Evolutionary conservation across 2,888 invertebrate species (phyloP).

Genomic region (Pseudeuparius sepicola): DNA sequence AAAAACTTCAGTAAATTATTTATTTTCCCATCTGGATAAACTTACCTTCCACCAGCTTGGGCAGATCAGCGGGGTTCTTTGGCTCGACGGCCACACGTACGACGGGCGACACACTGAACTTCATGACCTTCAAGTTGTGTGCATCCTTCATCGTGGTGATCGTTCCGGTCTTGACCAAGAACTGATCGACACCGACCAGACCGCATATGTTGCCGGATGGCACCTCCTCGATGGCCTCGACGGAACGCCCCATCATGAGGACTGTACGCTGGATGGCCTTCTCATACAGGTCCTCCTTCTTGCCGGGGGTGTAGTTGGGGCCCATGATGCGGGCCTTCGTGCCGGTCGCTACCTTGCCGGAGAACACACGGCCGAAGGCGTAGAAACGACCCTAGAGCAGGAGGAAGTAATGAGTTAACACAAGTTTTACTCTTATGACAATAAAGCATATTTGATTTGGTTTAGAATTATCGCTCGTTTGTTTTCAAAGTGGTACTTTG

Average conservation of each 20-base stretch:
- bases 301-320: conserved; percentile 94
- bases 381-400: conserved; percentile 99
- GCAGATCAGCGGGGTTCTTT: conserved; percentile 97
- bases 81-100: conserved; percentile 99
- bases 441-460: too few relatives aligned
- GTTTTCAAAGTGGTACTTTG: too few relatives aligned
- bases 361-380: conserved; percentile 99
- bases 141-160: conserved; percentile 98
- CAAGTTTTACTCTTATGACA: too few relatives aligned
- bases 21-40: too few relatives aligned
- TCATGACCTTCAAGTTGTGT: conserved; percentile 99
- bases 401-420: too few relatives aligned
- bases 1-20: too few relatives aligned
- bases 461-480: too few relatives aligned
- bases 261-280: conserved; percentile 99
- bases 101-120: conserved; percentile 99
- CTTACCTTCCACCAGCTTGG: conserved; percentile 87
- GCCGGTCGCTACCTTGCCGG: conserved; percentile 81
- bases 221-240: conserved; percentile 98
- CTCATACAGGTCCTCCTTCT: conserved; percentile 98
- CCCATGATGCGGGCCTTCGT: conserved; percentile 98
- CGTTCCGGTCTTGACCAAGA: conserved; percentile 98
- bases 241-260: conserved; percentile 99
- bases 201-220: conserved; percentile 98
- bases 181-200: conserved; percentile 99